A percentile compares a stretch with the other conserved stretches of the same genome.
Conservation (phyloP, 2,888 invertebrate genomes). For the Drosophila tanythrix region DNA sequence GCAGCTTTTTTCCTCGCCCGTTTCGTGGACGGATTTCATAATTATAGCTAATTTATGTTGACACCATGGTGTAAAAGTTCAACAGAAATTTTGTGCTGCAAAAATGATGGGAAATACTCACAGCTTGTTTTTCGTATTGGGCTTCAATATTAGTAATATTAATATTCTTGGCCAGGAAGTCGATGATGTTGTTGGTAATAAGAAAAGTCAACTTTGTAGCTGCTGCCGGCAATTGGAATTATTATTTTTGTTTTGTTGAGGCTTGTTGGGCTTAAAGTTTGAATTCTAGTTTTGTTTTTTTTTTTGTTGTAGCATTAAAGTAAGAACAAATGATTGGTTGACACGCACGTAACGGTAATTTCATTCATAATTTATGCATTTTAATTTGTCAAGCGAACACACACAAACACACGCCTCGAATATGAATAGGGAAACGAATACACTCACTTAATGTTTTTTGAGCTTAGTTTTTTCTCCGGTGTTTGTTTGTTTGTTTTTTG, state of each 20-base stretch:
- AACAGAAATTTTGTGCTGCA: constrained; percentile 29
- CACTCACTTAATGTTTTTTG: constrained; percentile 14
- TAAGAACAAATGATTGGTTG: constrained; percentile 82
- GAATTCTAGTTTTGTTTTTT: constrained; percentile 30
- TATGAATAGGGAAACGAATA: constrained; percentile 46
- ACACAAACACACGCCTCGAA: constrained; percentile 21
- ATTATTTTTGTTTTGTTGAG: constrained; percentile 36
- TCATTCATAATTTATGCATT: constrained; percentile 82
- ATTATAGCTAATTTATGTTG: constrained; percentile 75
- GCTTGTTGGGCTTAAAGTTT: constrained; percentile 38
- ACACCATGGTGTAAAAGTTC: constrained; percentile 61
- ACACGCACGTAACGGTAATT: constrained; percentile 82
- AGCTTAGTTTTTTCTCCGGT: constrained; percentile 13
- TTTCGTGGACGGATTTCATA: constrained; percentile 63
- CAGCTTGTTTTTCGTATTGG: constrained; percentile 14
- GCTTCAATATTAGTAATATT: constrained; percentile 25
- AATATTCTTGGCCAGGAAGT: constrained; percentile 61
- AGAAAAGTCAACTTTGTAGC: constrained; percentile 51
- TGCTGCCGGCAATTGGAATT: constrained; percentile 60
- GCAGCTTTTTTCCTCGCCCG: constrained; percentile 16
- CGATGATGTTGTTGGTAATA: constrained; percentile 59
- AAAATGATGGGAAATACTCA: constrained; percentile 45
- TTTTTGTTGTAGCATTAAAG: constrained; percentile 52
- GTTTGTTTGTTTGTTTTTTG: constrained; percentile 38
- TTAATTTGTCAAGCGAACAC: constrained; percentile 74